Evolutionary conservation across 2,888 invertebrate species (phyloP).

Genomic region (Melanophora roralis): DNA sequence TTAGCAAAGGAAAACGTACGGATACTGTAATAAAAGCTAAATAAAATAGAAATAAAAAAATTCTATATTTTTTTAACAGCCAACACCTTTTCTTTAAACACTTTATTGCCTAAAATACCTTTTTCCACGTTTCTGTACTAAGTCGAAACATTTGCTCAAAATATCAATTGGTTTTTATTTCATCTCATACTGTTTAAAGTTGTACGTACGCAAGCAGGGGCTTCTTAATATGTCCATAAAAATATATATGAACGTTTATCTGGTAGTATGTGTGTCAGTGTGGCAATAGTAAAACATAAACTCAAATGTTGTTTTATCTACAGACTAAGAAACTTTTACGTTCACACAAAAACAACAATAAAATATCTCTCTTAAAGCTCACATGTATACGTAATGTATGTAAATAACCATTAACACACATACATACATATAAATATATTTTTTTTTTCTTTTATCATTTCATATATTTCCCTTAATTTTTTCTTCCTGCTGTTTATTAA

Average conservation of each 20-base stretch:
- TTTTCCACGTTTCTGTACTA: too few relatives aligned
- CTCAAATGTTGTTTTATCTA: background rate
- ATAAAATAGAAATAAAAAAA: slow-evolving; percentile 2
- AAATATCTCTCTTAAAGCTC: too few relatives aligned
- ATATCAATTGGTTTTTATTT: background rate
- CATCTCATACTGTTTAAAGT: background rate
- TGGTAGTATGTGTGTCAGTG: background rate
- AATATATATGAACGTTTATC: too few relatives aligned
- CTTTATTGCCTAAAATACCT: background rate
- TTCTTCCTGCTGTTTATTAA: background rate
- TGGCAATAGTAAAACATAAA: slow-evolving; percentile 1
- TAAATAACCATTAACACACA: too few relatives aligned
- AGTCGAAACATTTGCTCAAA: too few relatives aligned
- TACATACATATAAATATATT: slow-evolving; percentile 1
- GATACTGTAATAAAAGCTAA: background rate
- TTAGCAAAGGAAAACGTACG: background rate
- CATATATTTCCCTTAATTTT: background rate
- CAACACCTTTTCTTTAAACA: background rate
- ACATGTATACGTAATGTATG: too few relatives aligned
- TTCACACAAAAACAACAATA: slow-evolving; percentile 12
- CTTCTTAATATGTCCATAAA: background rate
- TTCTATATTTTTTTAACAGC: background rate
- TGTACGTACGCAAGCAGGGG: too few relatives aligned
- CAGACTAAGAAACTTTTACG: background rate
- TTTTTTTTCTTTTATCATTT: background rate